Conservation (phyloP, 2,797 vertebrate genomes). For the Vireo griseus region DNA sequence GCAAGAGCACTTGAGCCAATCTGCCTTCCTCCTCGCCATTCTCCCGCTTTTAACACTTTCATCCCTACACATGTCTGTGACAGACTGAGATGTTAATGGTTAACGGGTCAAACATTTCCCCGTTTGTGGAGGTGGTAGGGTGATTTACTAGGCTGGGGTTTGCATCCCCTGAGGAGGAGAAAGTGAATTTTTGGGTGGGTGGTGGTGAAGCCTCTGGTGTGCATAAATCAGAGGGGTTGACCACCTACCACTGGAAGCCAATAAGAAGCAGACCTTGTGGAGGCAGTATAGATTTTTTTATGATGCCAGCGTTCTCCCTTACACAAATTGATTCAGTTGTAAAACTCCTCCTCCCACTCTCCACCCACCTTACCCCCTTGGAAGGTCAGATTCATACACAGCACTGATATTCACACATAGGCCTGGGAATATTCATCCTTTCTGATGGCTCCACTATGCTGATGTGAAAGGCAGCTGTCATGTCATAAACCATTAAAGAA, state of each 20-base stretch:
- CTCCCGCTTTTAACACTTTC: background rate
- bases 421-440: background rate
- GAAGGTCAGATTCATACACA: background rate
- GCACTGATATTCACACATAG: background rate
- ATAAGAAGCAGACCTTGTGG: background rate
- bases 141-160: background rate
- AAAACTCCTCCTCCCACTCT: background rate
- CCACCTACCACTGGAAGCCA: background rate
- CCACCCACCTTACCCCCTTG: no score
- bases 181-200: background rate
- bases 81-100: background rate
- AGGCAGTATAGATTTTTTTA: background rate
- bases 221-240: background rate
- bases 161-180: accelerated
- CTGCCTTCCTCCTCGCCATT: background rate
- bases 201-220: background rate
- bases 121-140: no score
- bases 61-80: accelerated
- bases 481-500: background rate
- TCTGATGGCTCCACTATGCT: background rate
- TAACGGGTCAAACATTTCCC: background rate
- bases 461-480: background rate
- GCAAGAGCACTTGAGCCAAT: background rate
- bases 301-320: no score
- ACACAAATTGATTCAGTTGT: background rate